Evolutionary conservation across 2,113 vertebrate species (phyloP), one percentile per base, ranked within the genome.

Genomic region (Pseudorasbora parva): DNA sequence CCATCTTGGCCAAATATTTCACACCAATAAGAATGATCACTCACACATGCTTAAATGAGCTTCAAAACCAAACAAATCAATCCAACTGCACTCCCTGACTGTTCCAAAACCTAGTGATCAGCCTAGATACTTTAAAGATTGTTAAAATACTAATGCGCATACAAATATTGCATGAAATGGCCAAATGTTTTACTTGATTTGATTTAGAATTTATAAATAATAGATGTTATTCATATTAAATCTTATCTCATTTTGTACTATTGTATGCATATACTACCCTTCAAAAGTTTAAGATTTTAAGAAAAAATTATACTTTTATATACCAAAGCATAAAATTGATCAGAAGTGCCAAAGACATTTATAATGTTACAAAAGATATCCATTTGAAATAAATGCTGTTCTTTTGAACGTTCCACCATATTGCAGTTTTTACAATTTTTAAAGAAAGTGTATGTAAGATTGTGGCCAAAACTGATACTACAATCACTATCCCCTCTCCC

Each of bases 51-150:
- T 74, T 23, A 19, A 41, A 25, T 78, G 54, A 5, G 76, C 66
- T 85, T 49, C 74, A 87, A 82, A n/a, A 25, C 41, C 80, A 83
- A 74, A 27, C 15, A 19, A 68, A 77, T 30, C 33, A 68, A 77
- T 30, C 33, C 47, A 88, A 91, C 89, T n/a, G 77, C 57, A 81
- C 21, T 49, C 27, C 2, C 11, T 68, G 19, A 49, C 60, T 81
- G 79, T 69, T 69, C 64, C 62, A 81, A 69, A 81, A 81, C 62
- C 77, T 27, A 33, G 41, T n/a, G 19, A 51, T 21, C 64, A 51
- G 19, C 17, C 27, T 68, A 56, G 8, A 54, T 21, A 54, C 51
- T 54, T 6, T 54, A 27, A 73, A 41, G 56, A 59, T n/a, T 9
- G 11, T 10, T 4, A 23, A 37, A 33, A 33, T 21, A 8, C 27